A percentile compares a stretch with the other conserved stretches of the same genome.
phyloP scores from a whole-genome alignment of 2,797 vertebrate genomes.

The Scleropages formosus region DNA sequence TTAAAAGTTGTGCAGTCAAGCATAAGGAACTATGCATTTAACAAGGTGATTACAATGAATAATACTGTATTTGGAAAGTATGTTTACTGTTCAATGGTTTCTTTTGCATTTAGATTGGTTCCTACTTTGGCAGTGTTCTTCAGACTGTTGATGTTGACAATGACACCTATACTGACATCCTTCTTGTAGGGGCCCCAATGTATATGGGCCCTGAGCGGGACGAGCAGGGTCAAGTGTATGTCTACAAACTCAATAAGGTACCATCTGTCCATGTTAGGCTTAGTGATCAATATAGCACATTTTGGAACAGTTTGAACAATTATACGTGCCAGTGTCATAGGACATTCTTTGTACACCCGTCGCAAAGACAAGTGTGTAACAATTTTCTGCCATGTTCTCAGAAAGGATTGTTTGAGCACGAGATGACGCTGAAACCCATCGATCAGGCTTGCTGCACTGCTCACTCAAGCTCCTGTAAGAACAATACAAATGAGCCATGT shows the following conservation, averaged over 20 bases:
- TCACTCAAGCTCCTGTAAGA: constrained; percentile 71
- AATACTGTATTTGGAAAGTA: not conserved
- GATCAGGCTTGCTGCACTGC: constrained; percentile 82
- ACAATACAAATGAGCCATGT: constrained; percentile 82
- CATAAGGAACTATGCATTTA: not conserved
- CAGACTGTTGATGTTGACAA: constrained; percentile 82
- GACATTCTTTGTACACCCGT: not conserved
- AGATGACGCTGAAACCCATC: constrained; percentile 84
- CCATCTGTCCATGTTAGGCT: not conserved
- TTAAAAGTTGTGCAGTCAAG: too few species aligned
- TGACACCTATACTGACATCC: constrained; percentile 83
- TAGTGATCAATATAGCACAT: constrained; percentile 28
- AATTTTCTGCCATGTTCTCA: constrained; percentile 38
- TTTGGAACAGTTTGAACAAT: too few species aligned
- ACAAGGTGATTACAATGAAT: not conserved
- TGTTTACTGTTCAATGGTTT: not conserved
- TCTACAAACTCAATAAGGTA: constrained; percentile 84
- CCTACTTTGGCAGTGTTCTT: constrained; percentile 92
- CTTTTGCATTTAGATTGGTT: constrained; percentile 79
- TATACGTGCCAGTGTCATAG: not conserved
- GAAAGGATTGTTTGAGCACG: constrained; percentile 74
- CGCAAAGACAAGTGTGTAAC: not conserved
- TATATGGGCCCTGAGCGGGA: constrained; percentile 91
- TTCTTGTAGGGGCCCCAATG: constrained; percentile 90
- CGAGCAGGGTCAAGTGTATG: constrained; percentile 93